These are phyloP conservation scores for Ectropis grisescens DNA, from an alignment of 1,140 invertebrate species.

Conservation along the genomic window DNA sequence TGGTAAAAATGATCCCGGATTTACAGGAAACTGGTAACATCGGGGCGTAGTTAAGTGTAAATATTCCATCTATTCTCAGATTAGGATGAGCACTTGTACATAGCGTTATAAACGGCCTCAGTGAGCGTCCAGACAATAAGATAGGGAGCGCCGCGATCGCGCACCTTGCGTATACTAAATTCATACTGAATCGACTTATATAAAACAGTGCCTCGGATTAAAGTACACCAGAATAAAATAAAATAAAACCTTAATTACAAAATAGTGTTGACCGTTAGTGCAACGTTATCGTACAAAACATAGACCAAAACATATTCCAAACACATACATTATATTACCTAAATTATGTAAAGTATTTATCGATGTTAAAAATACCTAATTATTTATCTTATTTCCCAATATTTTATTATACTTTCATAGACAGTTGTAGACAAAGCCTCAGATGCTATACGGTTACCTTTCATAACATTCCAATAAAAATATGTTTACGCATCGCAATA, in stretches of 20 bases:
- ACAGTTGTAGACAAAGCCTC: conserved; percentile 42
- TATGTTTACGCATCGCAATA: conserved; percentile 19
- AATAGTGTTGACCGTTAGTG: conserved; percentile 33
- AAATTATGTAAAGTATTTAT: conserved; percentile 40
- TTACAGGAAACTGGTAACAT: no score
- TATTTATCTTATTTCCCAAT: conserved; percentile 25
- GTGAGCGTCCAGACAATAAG: conserved; percentile 43
- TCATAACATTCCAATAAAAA: conserved; percentile 12
- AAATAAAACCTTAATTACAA: conserved; percentile 9
- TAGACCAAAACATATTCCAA: conserved; percentile 56
- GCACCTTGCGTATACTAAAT: no score
- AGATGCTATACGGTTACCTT: conserved; percentile 54
- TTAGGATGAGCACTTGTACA: conserved; percentile 19
- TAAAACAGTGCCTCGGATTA: conserved; percentile 25
- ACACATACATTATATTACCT: conserved; percentile 21
- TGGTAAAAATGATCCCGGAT: no score
- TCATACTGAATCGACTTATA: no score
- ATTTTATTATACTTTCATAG: conserved; percentile 23
- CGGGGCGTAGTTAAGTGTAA: no score
- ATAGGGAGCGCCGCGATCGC: conserved; percentile 18
- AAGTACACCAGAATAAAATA: conserved; percentile 16
- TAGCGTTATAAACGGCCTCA: conserved; percentile 30
- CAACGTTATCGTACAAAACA: conserved; percentile 59
- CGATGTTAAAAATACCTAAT: conserved; percentile 31
- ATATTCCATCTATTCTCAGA: no score